phyloP scores from a whole-genome alignment of 2,888 invertebrate genomes.

The Drosophila greeni region DNA sequence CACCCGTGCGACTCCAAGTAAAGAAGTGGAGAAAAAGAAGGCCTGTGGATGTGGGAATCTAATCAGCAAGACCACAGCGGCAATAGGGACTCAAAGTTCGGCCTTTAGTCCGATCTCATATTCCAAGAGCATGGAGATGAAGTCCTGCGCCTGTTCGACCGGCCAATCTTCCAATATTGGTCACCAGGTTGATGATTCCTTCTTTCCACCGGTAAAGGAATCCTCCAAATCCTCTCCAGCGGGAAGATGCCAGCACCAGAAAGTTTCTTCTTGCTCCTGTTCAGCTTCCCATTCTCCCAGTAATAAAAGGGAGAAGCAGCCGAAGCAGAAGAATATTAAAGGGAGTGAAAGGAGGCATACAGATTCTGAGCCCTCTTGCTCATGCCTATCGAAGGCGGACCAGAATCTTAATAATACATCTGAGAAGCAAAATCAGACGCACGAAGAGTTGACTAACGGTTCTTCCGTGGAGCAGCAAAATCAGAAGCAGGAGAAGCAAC shows the following conservation, averaged over 20 bases:
- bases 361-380: too few relatives aligned
- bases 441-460: too few relatives aligned
- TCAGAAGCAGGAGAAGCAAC: neutral
- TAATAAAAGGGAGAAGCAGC: neutral
- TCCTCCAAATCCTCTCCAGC: neutral
- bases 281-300: neutral
- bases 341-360: too few relatives aligned
- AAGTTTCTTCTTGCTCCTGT: neutral
- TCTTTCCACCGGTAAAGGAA: neutral
- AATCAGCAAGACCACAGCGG: neutral
- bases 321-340: neutral
- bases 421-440: too few relatives aligned
- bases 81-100: neutral
- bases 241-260: neutral
- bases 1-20: neutral
- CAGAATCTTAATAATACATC: too few relatives aligned
- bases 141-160: neutral
- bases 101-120: neutral
- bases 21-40: constrained; percentile 1
- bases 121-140: neutral
- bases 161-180: too few relatives aligned
- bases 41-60: neutral
- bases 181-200: neutral
- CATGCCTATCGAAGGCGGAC: too few relatives aligned
- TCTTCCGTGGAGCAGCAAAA: too few relatives aligned